Evolutionary conservation across 1,140 invertebrate genomes (phyloP).

Genomic region (Eufriesea mexicana): DNA sequence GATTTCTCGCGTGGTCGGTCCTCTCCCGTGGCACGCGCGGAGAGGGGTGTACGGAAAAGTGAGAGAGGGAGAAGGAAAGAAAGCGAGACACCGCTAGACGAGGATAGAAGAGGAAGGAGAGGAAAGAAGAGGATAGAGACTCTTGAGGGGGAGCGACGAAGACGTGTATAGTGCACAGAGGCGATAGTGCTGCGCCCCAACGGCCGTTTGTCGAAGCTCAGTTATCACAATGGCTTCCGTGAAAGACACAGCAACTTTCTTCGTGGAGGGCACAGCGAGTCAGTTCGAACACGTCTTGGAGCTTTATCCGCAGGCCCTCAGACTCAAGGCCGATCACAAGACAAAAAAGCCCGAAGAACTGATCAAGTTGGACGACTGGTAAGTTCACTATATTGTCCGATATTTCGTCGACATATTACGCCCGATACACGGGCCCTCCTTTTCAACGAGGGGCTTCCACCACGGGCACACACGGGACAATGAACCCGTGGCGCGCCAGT

Average conservation of each 20-base stretch:
- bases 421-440: constrained; percentile 61
- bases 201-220: constrained; percentile 77
- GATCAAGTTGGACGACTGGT: constrained; percentile 96
- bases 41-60: constrained; percentile 34
- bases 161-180: constrained; percentile 52
- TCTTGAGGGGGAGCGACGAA: constrained; percentile 42
- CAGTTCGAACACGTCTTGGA: constrained; percentile 94
- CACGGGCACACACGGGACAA: constrained; percentile 73
- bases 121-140: constrained; percentile 25
- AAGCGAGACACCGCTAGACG: not conserved
- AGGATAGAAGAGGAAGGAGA: constrained; percentile 24
- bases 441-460: constrained; percentile 67
- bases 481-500: constrained; percentile 76
- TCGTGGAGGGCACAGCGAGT: constrained; percentile 91
- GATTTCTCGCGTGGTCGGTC: constrained; percentile 64
- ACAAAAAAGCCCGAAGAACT: constrained; percentile 96
- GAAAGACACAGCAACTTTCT: constrained; percentile 94
- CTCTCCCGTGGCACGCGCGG: constrained; percentile 51
- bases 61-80: constrained; percentile 34
- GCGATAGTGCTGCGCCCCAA: constrained; percentile 67
- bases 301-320: constrained; percentile 93
- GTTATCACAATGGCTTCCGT: constrained; percentile 91
- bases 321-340: constrained; percentile 92
- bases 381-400: constrained; percentile 81
- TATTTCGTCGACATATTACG: constrained; percentile 35